Base-by-base conservation (phyloP, 1,140 invertebrate genomes). In the Drosophila suzukii region DNA sequence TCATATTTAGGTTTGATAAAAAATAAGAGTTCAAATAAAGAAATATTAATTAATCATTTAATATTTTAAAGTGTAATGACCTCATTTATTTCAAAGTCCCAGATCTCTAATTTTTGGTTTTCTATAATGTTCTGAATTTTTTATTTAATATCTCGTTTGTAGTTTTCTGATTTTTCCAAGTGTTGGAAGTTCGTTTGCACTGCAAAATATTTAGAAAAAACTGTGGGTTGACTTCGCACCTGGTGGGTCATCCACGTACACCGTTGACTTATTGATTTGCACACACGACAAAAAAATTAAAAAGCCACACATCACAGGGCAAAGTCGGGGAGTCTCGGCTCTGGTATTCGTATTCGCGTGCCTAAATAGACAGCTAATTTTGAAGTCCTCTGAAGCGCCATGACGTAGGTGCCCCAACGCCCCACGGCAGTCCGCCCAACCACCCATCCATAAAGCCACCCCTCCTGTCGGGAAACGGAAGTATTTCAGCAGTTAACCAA, bases 311-410 rank as follows among this genome's bases (percentile, higher is more conserved):
- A 89, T 81, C 80, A 89, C 51, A 57, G 47, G 47, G 44, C 65
- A 66, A 57, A 43, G 34, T 43, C 57, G 27, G 34, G 36, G 20
- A 36, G 49, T 75, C 55, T 51, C 74, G 41, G 73, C 55, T 51
- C 74, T 30, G 74, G 63, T 39, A 57, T 38, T 89, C 54, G 77
- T 44, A 75, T 44, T 89, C 57, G 80, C 80, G 80, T 84, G 80
- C 73, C 85, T 84, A 89, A 89, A 89, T 89, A 89, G 84, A 84
- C 84, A 89, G 84, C 84, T 89, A 89, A 89, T 89, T 88, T 89
- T 89, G 53, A 89, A 75, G 83, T 88, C 70, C 77, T 88, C 79
- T 71, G 83, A 75, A 78, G 80, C 70, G 53, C 58, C 73, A 84
- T 89, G 84, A 89, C 84, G 84, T 89, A 77, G 84, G 78, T 70